These are phyloP conservation scores for Aphodius sticticus DNA, from an alignment of 2,888 invertebrate species.

Conservation along the genomic window DNA sequence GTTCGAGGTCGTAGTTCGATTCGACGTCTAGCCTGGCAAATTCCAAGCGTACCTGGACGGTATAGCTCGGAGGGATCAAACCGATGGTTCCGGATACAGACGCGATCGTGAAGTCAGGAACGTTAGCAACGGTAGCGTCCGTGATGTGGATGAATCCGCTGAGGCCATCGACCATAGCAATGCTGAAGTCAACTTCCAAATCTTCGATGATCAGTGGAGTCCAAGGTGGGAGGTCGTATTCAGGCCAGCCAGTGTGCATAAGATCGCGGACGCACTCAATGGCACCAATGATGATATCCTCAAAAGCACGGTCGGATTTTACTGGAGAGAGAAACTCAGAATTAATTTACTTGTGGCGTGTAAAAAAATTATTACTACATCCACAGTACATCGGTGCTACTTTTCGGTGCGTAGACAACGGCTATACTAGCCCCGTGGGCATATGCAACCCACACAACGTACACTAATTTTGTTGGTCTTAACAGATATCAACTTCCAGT, in stretches of 20 bases:
- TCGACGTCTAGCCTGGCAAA: slow-evolving; percentile 13
- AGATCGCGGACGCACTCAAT: slow-evolving; percentile 29
- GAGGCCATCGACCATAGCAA: neutral
- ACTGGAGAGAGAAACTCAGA: neutral
- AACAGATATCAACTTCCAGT: too few species aligned
- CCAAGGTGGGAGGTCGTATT: slow-evolving; percentile 24
- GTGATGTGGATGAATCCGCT: slow-evolving; percentile 7
- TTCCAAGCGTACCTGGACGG: slow-evolving; percentile 13
- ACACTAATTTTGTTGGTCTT: too few species aligned
- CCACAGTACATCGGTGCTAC: too few species aligned
- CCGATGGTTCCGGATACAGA: slow-evolving; percentile 27
- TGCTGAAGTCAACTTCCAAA: neutral
- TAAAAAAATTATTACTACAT: too few species aligned
- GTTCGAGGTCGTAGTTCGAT: slow-evolving; percentile 15
- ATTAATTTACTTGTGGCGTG: neutral
- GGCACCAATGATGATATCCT: slow-evolving; percentile 22
- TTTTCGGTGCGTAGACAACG: too few species aligned
- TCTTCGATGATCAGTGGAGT: slow-evolving; percentile 15
- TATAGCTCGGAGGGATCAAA: slow-evolving; percentile 31
- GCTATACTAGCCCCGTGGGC: too few species aligned
- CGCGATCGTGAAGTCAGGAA: slow-evolving; percentile 17
- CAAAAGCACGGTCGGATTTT: slow-evolving; percentile 17
- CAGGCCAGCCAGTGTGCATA: slow-evolving; percentile 18
- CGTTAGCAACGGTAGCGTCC: neutral
- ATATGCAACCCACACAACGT: too few species aligned